Base-by-base conservation (phyloP, 1,140 invertebrate genomes). In the Aradophagus sp. region DNA sequence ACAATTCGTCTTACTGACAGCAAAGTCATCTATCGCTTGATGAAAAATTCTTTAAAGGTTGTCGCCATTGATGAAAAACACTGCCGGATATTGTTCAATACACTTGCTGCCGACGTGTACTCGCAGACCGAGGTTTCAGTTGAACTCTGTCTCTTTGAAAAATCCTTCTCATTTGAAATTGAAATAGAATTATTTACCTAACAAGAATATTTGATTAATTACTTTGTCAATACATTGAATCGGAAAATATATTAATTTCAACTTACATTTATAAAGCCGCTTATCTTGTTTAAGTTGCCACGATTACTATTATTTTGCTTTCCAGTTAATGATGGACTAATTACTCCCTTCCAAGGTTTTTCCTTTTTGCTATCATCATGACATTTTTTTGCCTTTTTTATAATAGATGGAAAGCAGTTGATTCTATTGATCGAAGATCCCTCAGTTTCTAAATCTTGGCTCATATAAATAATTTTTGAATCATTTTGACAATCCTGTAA, bases 391-490 rank as follows among this genome's bases (percentile, higher is more conserved):
- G 70, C 4, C 27, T 74, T 42, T 42, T 66, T 77, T 31, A 42
- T 71, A 4, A 74, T 50, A 2, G 74, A 5, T 13, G 50, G 15
- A 42, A 77, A 79, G 44, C 76, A 77, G 26, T 19, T 63, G 15
- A 45, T 36, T 5, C 38, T 26, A 47, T 62, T 62, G 1, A 6
- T 12, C 34, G 67, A 42, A 15, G 45, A 35, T 20, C 16, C 31
- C 20, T 80, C 71, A 3, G 70, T 42, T 52, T 81, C 74, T 1
- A 48, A 50, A 27, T 82, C 77, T 14, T 75, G 68, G 32, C 80
- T 77, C n/a, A 82, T 69, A 32, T 81, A 82, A 55, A 81, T 77
- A 45, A 83, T 76, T 36, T 67, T 80, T 7, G 79, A 80, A 52
- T 62, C 72, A 45, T 80, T 59, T 5, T 79, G 36, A 5, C 59